Percentiles rank a stretch among this genome's conserved stretches.
These are phyloP conservation scores for Phymorhynchus buccinoides DNA, from an alignment of 1,140 invertebrate species.

Conservation along the genomic window DNA sequence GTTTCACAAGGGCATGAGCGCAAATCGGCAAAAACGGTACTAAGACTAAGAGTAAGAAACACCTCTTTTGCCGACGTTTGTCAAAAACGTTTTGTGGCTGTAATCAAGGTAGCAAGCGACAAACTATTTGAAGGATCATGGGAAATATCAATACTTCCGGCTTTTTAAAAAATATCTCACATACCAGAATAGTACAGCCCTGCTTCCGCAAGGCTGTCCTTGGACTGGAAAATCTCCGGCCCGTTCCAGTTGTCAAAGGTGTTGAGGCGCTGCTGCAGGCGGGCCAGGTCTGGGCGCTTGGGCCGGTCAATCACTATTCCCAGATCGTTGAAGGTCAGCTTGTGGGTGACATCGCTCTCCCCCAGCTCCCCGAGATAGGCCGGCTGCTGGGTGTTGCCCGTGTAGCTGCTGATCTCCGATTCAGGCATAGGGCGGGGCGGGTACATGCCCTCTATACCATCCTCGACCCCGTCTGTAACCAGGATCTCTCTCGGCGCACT, in stretches of 20 bases:
- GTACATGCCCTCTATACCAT: constrained; percentile 4
- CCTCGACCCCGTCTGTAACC: constrained; percentile 7
- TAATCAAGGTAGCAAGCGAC: no score
- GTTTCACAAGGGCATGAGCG: no score
- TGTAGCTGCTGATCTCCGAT: neutral
- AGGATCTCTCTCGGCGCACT: constrained; percentile 6
- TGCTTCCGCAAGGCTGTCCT: constrained; percentile 37
- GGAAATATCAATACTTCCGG: no score
- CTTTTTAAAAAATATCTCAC: no score
- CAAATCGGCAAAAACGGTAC: no score
- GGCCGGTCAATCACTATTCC: constrained; percentile 18
- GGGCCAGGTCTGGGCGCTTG: constrained; percentile 23
- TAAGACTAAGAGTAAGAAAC: no score
- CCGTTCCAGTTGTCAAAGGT: constrained; percentile 13
- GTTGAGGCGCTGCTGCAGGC: neutral
- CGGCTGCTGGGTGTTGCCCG: neutral
- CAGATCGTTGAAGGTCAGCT: constrained; percentile 21
- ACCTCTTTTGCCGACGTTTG: no score
- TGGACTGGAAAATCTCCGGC: constrained; percentile 8
- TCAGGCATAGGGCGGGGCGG: neutral
- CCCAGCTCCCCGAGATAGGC: no score
- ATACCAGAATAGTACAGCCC: constrained; percentile 47
- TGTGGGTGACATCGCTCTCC: neutral
- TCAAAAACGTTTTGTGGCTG: no score
- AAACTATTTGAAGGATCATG: no score